Conservation (phyloP, 92 coral and sea anemone species). For the Epizoanthus ramosus region DNA sequence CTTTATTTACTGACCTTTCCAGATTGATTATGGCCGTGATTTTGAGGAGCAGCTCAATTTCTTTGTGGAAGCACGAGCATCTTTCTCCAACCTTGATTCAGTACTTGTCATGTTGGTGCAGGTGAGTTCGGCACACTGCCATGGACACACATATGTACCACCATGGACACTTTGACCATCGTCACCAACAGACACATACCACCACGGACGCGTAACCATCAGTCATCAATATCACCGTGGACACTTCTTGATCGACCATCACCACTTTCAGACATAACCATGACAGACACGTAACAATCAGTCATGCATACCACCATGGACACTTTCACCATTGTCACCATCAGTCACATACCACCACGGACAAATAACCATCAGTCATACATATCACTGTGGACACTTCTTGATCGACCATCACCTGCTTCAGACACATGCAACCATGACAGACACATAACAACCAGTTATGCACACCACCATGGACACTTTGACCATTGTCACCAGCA, state of each 20-base stretch:
- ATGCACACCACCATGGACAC: background rate
- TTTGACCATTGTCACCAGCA: background rate
- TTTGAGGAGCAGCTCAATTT: constrained; percentile 97
- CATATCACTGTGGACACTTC: no score
- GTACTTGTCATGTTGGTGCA: constrained; percentile 92
- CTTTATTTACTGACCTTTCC: background rate
- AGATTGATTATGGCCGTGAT: constrained; percentile 99
- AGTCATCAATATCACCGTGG: no score
- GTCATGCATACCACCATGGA: background rate
- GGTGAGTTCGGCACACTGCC: constrained; percentile 42
- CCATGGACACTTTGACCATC: no score
- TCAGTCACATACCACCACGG: no score
- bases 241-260: no score
- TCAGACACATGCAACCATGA: background rate
- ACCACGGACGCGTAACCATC: no score
- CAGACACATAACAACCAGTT: no score
- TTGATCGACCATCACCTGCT: no score
- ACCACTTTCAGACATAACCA: background rate
- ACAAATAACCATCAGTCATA: no score
- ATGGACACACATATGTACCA: background rate
- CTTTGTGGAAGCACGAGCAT: constrained; percentile 93
- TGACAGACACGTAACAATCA: background rate
- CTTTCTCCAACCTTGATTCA: constrained; percentile 91
- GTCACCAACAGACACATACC: no score
- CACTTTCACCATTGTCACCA: background rate